Evolutionary conservation across 2,888 invertebrate genomes (phyloP).

Genomic region (Dicranocentrus wangi): DNA sequence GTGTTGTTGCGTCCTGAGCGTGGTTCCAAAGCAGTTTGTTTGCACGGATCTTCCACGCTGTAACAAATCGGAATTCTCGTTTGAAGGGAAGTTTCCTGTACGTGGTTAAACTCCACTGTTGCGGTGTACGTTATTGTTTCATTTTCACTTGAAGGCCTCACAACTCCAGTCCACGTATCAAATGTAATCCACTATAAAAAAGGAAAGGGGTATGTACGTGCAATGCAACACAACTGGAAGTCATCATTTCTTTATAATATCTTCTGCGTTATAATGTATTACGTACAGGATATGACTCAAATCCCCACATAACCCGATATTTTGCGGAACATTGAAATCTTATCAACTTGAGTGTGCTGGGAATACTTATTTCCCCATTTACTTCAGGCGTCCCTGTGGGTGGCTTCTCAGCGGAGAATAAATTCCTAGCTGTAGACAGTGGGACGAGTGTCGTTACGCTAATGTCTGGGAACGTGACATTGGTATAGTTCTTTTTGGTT

Average conservation of each 20-base stretch:
- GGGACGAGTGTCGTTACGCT: constrained; percentile 29
- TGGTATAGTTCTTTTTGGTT: too few relatives aligned
- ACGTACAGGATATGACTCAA: constrained; percentile 51
- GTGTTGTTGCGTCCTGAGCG: constrained; percentile 19
- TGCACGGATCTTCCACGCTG: constrained; percentile 27
- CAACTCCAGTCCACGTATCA: constrained; percentile 37
- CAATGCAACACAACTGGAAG: too few relatives aligned
- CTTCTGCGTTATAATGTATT: too few relatives aligned
- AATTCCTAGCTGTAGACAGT: constrained; percentile 7
- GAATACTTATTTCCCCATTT: constrained; percentile 16
- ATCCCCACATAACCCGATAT: constrained; percentile 59
- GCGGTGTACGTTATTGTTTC: constrained; percentile 34
- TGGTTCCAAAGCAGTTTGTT: constrained; percentile 43
- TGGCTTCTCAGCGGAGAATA: constrained; percentile 6
- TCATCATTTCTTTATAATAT: too few relatives aligned
- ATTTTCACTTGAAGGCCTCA: background rate
- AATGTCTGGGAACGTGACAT: constrained; percentile 25
- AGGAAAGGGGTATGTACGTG: too few relatives aligned
- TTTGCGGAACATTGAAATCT: constrained; percentile 40
- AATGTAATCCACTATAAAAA: constrained; percentile 41
- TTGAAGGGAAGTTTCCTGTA: constrained; percentile 48
- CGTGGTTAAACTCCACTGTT: constrained; percentile 42
- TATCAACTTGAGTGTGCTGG: constrained; percentile 30
- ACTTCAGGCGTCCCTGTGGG: background rate
- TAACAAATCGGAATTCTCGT: constrained; percentile 52